Evolutionary conservation across 2,797 vertebrate genomes (phyloP).

Genomic region (Acomys russatus): DNA sequence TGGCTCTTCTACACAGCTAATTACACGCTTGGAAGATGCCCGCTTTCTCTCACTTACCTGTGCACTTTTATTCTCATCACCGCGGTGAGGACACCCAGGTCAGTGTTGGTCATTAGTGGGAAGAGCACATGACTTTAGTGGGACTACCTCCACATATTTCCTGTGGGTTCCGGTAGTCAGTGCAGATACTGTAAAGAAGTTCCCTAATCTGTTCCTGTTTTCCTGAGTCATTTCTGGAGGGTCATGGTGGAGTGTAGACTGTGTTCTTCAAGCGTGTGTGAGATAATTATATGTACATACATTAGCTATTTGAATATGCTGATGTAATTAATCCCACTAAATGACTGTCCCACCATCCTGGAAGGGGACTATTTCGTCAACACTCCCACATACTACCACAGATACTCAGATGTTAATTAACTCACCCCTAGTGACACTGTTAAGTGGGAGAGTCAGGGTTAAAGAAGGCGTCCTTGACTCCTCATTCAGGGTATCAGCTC

Average conservation of each 20-base stretch:
- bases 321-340: constrained; percentile 63
- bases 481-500: neutral
- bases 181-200: accelerated
- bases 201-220: no score
- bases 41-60: neutral
- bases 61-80: neutral
- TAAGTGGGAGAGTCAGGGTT: no score
- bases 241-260: neutral
- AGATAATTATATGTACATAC: neutral
- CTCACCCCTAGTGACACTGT: accelerated
- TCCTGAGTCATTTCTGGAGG: neutral
- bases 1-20: neutral
- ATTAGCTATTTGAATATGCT: constrained; percentile 52
- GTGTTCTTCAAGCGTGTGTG: neutral
- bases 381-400: neutral
- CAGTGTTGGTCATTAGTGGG: neutral
- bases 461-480: neutral
- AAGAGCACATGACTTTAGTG: accelerated
- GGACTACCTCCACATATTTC: neutral
- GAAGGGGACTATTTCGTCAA: neutral
- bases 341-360: neutral
- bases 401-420: neutral
- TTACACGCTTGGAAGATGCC: neutral
- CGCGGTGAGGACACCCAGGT: neutral
- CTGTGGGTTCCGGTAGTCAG: neutral